Evolutionary conservation across 2,113 vertebrate genomes (phyloP).

Genomic region (Paratilapia polleni): DNA sequence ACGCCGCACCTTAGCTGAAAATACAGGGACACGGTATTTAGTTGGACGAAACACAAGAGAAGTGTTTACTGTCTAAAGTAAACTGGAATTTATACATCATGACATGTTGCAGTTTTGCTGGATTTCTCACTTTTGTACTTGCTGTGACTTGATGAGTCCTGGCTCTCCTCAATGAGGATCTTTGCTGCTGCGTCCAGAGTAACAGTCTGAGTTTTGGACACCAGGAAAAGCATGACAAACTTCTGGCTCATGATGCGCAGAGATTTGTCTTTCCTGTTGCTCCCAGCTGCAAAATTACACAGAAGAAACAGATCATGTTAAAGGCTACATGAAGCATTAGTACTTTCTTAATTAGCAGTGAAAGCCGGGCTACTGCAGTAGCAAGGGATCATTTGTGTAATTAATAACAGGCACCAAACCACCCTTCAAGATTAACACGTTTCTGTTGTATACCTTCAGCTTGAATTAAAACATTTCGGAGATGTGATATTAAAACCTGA

Average conservation of each 20-base stretch:
- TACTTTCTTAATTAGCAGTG: neutral
- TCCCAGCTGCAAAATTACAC: conserved; percentile 71
- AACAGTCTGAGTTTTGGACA: conserved; percentile 90
- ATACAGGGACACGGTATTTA: neutral
- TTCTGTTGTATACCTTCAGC: neutral
- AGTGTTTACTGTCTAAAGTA: neutral
- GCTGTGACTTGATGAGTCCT: conserved; percentile 88
- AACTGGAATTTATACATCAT: neutral
- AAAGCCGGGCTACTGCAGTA: neutral
- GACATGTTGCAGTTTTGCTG: neutral
- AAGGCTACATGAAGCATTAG: neutral
- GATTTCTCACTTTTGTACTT: conserved; percentile 93
- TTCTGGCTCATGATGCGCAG: conserved; percentile 96
- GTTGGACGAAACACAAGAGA: neutral
- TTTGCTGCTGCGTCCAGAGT: conserved; percentile 91
- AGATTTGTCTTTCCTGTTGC: conserved; percentile 95
- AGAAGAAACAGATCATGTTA: neutral
- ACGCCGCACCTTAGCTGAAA: conserved; percentile 91
- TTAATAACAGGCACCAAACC: neutral
- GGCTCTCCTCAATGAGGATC: conserved; percentile 92
- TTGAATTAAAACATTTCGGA: neutral
- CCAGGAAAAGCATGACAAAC: conserved; percentile 96
- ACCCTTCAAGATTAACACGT: neutral
- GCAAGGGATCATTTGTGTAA: neutral
- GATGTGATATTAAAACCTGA: neutral